Evolutionary conservation across 2,797 vertebrate species (phyloP), one percentile per base, ranked within the genome.

Genomic region (Cuniculus paca): DNA sequence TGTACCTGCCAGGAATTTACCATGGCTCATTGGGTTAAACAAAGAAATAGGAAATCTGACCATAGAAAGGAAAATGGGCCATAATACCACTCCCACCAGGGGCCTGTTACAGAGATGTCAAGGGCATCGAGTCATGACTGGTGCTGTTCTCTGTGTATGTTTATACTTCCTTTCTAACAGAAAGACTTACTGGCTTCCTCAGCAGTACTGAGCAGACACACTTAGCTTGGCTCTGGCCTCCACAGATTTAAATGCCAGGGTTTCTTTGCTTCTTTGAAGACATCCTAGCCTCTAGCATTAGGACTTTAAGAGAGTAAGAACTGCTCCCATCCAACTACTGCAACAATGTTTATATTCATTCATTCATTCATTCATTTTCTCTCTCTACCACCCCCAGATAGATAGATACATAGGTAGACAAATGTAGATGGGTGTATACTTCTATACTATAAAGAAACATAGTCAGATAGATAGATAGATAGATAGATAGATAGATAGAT

Each of bases 1-100:
- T 31, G 8, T 56, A 63, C 19, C 26, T 90, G 88, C 58, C 50
- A 31, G 58, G 63, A 93, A 39, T 48, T 82, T 42, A 56, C 34
- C 61, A 24, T 31, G 72, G 60, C 63, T 85, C 48, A 24, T 22
- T 56, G 61, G 28, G 10, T 90, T 63, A 83, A 94, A 50, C 39
- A 82, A 65, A 77, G 92, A 91, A 88, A 60, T 48, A 81, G 54
- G 75, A 91, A 88, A 89, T 24, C 36, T 45, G 52, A 28, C 45
- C 86, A 63, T 6, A 84, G 68, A 78, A 52, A 82, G 36, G 65
- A 77, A 74, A 77, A 39, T 36, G 17, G 54, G 70, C 90, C 58
- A 48, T 28, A 42, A 50, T 22, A 13, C 31, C 36, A 24, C 34
- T 85, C 9, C n/a, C 58, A 42, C 58, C 79, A 72, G 52, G 72